Evolutionary conservation across 1,140 invertebrate genomes (phyloP).

Genomic region (Drusus annulatus): DNA sequence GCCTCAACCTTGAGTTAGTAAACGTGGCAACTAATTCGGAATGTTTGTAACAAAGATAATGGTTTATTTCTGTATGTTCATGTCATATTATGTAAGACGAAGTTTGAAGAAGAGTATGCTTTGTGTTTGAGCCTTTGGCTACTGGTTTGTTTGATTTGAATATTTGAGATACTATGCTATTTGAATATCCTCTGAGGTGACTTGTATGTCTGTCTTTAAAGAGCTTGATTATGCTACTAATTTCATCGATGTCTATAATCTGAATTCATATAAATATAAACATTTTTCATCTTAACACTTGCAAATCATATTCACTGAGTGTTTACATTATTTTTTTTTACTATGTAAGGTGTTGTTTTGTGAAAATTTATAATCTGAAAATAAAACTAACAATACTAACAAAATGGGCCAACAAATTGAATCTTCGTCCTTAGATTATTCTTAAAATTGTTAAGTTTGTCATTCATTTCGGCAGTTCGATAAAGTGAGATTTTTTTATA

Average conservation of each 20-base stretch:
- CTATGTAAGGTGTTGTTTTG: slow-evolving; percentile 37
- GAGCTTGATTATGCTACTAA: slow-evolving; percentile 23
- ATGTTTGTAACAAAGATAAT: no score
- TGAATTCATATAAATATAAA: background rate
- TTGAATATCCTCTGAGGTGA: no score
- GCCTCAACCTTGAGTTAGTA: no score
- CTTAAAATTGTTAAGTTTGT: background rate
- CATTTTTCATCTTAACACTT: slow-evolving; percentile 23
- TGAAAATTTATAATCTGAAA: slow-evolving; percentile 15
- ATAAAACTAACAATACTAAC: slow-evolving; percentile 40
- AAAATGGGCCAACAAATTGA: slow-evolving; percentile 4
- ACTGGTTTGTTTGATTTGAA: no score
- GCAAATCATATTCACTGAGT: slow-evolving; percentile 11
- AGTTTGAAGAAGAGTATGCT: no score
- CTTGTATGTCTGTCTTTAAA: background rate
- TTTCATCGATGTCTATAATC: background rate
- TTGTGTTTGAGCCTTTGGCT: no score
- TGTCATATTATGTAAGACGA: no score
- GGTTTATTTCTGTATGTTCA: no score
- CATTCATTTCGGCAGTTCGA: background rate
- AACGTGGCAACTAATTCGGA: no score
- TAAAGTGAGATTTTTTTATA: background rate
- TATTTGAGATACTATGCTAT: no score
- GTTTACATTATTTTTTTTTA: background rate
- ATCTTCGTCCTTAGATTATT: slow-evolving; percentile 28